Percentiles rank a stretch among this genome's conserved stretches.
phyloP scores from a whole-genome alignment of 2,797 vertebrate genomes.

The Danio albolineatus region DNA sequence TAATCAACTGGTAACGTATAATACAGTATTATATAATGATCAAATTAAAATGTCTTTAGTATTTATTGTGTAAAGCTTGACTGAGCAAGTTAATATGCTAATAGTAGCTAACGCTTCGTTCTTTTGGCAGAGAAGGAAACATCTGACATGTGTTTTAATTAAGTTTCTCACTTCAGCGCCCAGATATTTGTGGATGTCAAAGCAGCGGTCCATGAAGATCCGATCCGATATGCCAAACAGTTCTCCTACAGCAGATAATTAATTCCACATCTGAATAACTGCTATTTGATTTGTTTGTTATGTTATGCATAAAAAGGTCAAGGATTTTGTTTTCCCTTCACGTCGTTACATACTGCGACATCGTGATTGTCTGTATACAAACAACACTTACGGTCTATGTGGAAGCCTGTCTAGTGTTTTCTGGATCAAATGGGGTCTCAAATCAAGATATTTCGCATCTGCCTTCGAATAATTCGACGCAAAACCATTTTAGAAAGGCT shows the following conservation, averaged over 20 bases:
- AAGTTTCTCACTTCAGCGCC: conserved; percentile 79
- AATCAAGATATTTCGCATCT: conserved; percentile 16
- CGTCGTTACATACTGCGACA: conserved; percentile 10
- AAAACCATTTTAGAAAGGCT: not conserved
- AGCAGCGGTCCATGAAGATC: conserved; percentile 54
- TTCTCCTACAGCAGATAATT: conserved; percentile 52
- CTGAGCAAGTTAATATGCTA: conserved; percentile 60
- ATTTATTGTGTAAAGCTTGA: conserved; percentile 56
- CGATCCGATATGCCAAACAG: conserved; percentile 52
- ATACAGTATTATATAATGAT: conserved; percentile 50
- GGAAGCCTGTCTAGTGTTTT: not conserved
- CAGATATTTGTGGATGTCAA: conserved; percentile 76
- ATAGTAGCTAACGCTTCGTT: conserved; percentile 61
- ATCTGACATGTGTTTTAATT: conserved; percentile 77
- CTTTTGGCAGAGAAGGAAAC: conserved; percentile 79
- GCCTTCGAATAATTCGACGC: not conserved
- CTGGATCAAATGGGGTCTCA: not conserved
- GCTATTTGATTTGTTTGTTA: conserved; percentile 62
- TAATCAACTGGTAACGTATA: conserved; percentile 11
- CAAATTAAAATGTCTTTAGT: conserved; percentile 59
- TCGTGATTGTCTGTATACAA: not conserved
- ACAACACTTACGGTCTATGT: not conserved
- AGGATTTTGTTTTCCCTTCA: conserved; percentile 34
- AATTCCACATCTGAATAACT: conserved; percentile 57
- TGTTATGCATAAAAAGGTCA: conserved; percentile 55